phyloP scores from a whole-genome alignment of 2,888 invertebrate species.

The Drosophila algonquin region DNA sequence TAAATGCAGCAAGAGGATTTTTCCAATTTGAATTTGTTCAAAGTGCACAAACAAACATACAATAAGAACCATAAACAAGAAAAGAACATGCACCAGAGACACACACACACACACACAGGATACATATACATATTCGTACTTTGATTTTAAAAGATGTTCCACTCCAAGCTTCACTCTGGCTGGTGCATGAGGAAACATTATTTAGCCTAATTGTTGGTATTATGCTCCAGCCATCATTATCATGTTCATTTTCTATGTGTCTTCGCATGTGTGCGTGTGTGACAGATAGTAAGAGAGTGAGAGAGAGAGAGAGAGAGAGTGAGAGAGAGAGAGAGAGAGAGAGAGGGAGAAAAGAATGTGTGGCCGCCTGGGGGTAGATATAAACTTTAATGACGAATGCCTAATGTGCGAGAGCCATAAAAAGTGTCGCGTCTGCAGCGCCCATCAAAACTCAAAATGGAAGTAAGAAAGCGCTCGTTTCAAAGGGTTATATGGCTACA shows the following conservation, averaged over 20 bases:
- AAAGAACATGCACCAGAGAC: conserved; percentile 52
- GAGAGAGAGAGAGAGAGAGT: neutral
- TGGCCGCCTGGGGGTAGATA: conserved; percentile 12
- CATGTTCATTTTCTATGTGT: conserved; percentile 48
- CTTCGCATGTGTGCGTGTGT: conserved; percentile 18
- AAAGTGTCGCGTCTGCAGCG: conserved; percentile 62
- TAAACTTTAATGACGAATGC: conserved; percentile 68
- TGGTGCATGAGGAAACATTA: conserved; percentile 48
- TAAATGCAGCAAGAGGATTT: conserved; percentile 66
- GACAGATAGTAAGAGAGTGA: conserved; percentile 12
- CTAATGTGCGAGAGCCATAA: conserved; percentile 58
- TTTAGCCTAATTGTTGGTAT: conserved; percentile 67
- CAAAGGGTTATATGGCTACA: neutral
- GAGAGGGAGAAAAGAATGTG: too few relatives aligned
- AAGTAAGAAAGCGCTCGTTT: conserved; percentile 22
- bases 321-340: neutral
- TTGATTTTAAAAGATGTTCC: conserved; percentile 3
- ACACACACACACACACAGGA: conserved; percentile 16
- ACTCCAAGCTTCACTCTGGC: neutral
- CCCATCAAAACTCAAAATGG: conserved; percentile 63
- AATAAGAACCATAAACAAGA: conserved; percentile 34
- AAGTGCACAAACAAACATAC: conserved; percentile 54
- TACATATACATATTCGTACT: neutral
- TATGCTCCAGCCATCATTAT: conserved; percentile 50
- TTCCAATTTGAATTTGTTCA: conserved; percentile 75